Percentiles rank a stretch among this genome's conserved stretches.
Conservation (phyloP, 1,140 invertebrate species). For the Globodera rostochiensis region DNA sequence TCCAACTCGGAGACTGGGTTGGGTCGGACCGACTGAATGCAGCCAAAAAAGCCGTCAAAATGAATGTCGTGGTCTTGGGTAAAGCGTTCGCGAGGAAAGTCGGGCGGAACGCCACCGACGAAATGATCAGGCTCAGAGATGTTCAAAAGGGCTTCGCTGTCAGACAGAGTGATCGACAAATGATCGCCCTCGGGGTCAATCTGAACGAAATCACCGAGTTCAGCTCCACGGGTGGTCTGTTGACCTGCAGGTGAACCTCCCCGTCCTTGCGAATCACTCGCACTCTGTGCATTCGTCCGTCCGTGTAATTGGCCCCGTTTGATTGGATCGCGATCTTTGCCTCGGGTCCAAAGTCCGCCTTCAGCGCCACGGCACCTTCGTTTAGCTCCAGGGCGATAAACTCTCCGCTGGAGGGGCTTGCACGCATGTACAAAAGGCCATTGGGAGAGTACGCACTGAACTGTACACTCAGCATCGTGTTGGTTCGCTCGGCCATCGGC, state of each 20-base stretch:
- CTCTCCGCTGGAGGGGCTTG: slow-evolving; percentile 54
- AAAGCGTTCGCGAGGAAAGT: slow-evolving; percentile 48
- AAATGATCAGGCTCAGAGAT: slow-evolving; percentile 59
- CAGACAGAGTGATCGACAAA: slow-evolving; percentile 40
- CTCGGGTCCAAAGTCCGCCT: slow-evolving; percentile 54
- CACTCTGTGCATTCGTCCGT: slow-evolving; percentile 57
- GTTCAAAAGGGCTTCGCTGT: slow-evolving; percentile 47
- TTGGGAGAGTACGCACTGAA: slow-evolving; percentile 62
- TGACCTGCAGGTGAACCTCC: slow-evolving; percentile 57
- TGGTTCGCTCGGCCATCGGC: slow-evolving; percentile 54
- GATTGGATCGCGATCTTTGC: slow-evolving; percentile 50
- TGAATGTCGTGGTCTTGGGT: slow-evolving; percentile 40
- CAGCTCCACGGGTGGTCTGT: slow-evolving; percentile 5
- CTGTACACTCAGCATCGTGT: slow-evolving; percentile 52
- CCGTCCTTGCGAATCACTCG: slow-evolving; percentile 54
- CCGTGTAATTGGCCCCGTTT: slow-evolving; percentile 48
- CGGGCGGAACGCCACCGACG: slow-evolving; percentile 60
- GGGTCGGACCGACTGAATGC: slow-evolving; percentile 60
- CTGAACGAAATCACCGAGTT: slow-evolving; percentile 23
- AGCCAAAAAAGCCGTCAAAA: slow-evolving; percentile 65
- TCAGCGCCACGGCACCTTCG: slow-evolving; percentile 54
- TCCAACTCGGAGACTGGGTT: slow-evolving; percentile 61
- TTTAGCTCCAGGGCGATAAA: slow-evolving; percentile 57
- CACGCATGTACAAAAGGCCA: slow-evolving; percentile 64
- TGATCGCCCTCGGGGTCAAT: slow-evolving; percentile 39